These are phyloP conservation scores for Amphiprion percula DNA, from an alignment of 2,113 vertebrate genomes.

Conservation along the genomic window DNA sequence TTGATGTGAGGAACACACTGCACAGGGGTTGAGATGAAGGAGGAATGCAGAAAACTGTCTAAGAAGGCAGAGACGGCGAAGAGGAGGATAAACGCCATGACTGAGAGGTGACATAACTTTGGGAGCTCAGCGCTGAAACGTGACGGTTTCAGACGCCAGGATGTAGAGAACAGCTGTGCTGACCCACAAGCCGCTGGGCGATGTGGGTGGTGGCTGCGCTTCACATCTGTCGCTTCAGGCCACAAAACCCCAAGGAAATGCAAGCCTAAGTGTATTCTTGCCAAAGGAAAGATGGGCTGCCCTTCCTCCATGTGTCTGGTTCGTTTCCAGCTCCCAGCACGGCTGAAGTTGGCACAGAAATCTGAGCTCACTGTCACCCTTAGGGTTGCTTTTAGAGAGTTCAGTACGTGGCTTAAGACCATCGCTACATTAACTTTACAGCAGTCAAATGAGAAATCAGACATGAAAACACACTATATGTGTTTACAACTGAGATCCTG, in stretches of 20 bases:
- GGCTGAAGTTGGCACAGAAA: conserved; percentile 39
- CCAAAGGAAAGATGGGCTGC: conserved; percentile 31
- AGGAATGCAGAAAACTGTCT: conserved; percentile 42
- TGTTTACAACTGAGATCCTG: neutral
- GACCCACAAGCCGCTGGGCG: conserved; percentile 44
- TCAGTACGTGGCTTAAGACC: conserved; percentile 36
- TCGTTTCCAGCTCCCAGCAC: conserved; percentile 34
- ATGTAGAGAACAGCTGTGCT: conserved; percentile 42
- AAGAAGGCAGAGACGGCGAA: conserved; percentile 23
- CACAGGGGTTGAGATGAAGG: conserved; percentile 45
- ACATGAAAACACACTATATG: neutral
- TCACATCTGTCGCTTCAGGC: conserved; percentile 60
- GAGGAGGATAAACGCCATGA: conserved; percentile 40
- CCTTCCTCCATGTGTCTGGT: conserved; percentile 14
- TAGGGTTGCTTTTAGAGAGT: conserved; percentile 34
- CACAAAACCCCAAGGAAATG: conserved; percentile 45
- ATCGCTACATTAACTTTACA: conserved; percentile 1
- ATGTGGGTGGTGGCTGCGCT: conserved; percentile 35
- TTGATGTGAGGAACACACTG: conserved; percentile 59
- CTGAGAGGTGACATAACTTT: conserved; percentile 60
- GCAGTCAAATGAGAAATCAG: conserved; percentile 27
- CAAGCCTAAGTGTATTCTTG: conserved; percentile 39
- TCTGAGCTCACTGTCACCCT: conserved; percentile 44
- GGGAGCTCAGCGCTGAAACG: conserved; percentile 42
- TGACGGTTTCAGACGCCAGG: conserved; percentile 27